A percentile compares a stretch with the other conserved stretches of the same genome.
phyloP scores from a whole-genome alignment of 2,797 vertebrate genomes.

The Crenichthys baileyi region DNA sequence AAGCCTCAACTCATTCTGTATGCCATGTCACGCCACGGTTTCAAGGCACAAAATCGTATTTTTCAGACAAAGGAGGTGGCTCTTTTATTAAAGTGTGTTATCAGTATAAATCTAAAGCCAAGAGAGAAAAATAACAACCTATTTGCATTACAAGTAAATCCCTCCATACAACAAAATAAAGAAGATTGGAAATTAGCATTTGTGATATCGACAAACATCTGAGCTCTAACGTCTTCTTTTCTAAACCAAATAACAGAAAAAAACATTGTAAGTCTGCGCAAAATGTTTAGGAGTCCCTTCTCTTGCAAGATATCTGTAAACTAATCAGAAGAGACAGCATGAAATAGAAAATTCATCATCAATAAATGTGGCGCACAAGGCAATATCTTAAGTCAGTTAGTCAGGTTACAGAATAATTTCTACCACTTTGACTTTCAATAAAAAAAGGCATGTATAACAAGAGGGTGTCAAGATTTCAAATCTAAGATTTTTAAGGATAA shows the following conservation, averaged over 20 bases:
- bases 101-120: conserved; percentile 20
- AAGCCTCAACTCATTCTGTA: conserved; percentile 34
- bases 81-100: conserved; percentile 19
- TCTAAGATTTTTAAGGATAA: neutral
- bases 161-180: neutral
- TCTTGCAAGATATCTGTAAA: conserved; percentile 41
- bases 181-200: conserved; percentile 13
- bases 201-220: conserved; percentile 11
- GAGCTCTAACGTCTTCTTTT: conserved; percentile 1
- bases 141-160: conserved; percentile 23
- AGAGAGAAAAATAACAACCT: conserved; percentile 13
- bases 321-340: neutral
- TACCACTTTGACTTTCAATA: neutral
- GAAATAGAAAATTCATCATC: conserved; percentile 22
- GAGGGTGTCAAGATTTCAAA: neutral
- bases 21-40: conserved; percentile 15
- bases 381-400: neutral
- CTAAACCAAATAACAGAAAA: neutral
- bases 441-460: neutral
- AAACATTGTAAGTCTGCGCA: conserved; percentile 2
- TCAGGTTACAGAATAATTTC: neutral
- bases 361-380: conserved; percentile 9
- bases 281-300: conserved; percentile 38
- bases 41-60: conserved; percentile 21
- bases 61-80: conserved; percentile 3